Evolutionary conservation across 2,888 invertebrate species (phyloP).

Genomic region (Zele albiditarsus): DNA sequence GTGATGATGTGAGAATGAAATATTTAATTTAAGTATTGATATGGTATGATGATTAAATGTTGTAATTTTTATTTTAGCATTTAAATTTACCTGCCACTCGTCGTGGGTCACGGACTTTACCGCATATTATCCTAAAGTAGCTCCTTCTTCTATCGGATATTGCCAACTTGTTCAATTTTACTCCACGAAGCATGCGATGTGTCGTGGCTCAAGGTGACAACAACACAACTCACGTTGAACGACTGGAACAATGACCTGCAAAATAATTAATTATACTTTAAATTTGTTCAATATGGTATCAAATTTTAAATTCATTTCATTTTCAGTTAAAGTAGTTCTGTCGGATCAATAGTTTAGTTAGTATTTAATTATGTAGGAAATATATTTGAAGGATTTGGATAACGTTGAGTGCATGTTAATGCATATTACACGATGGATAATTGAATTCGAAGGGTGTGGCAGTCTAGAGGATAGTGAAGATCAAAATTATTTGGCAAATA

Average conservation of each 20-base stretch:
- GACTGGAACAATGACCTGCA: conserved; percentile 28
- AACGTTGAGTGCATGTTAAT: too few species aligned
- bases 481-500: not conserved
- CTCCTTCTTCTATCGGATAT: conserved; percentile 52
- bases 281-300: not conserved
- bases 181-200: conserved; percentile 54
- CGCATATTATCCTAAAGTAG: conserved; percentile 52
- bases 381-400: too few species aligned
- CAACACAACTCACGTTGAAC: conserved; percentile 12
- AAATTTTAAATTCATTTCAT: not conserved
- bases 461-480: too few species aligned
- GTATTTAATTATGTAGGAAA: too few species aligned
- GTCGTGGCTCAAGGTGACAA: conserved; percentile 38
- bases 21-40: not conserved
- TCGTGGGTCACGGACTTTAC: conserved; percentile 51
- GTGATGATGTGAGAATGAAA: conserved; percentile 16
- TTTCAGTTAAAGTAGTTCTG: too few species aligned
- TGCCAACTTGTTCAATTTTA: conserved; percentile 43
- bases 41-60: not conserved
- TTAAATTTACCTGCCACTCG: conserved; percentile 51
- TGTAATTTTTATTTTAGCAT: not conserved
- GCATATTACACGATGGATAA: too few species aligned
- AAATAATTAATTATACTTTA: conserved; percentile 12
- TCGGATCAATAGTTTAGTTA: too few species aligned
- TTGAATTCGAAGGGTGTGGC: too few species aligned